Percentiles rank a stretch among this genome's conserved stretches.
Conservation (phyloP, 2,113 vertebrate species). For the Nycticryphes semicollaris region DNA sequence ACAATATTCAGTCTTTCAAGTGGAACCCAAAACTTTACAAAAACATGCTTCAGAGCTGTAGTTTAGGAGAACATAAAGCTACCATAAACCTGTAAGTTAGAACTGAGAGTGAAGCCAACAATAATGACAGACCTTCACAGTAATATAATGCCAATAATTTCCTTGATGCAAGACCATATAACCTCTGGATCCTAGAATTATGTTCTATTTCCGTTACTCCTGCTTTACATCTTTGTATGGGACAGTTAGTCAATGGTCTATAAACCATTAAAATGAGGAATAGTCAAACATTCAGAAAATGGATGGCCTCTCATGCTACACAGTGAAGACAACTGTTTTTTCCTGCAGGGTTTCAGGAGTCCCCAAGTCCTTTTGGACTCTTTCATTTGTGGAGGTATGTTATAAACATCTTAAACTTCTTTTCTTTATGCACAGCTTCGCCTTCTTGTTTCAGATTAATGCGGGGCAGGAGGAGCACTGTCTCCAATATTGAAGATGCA, state of each 20-base stretch:
- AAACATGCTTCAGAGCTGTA: neutral
- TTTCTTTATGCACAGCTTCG: neutral
- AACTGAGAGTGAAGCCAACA: neutral
- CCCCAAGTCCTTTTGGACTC: neutral
- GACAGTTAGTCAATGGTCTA: slow-evolving; percentile 53
- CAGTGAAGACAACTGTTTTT: neutral
- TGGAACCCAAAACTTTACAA: neutral
- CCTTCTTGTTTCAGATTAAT: neutral
- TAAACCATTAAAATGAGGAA: slow-evolving; percentile 36
- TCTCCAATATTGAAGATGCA: neutral
- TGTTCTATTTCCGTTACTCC: slow-evolving; percentile 33
- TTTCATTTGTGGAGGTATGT: neutral
- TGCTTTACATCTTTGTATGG: slow-evolving; percentile 38
- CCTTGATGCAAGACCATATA: slow-evolving; percentile 7
- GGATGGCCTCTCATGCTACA: neutral
- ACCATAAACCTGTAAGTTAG: neutral
- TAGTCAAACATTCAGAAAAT: neutral
- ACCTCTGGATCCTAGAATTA: slow-evolving; percentile 26
- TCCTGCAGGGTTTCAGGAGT: neutral
- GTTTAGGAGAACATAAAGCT: neutral
- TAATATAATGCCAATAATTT: slow-evolving; percentile 30
- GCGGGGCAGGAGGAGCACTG: neutral
- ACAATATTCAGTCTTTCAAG: neutral
- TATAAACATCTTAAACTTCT: neutral
- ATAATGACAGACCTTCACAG: neutral